phyloP scores from a whole-genome alignment of 1,140 invertebrate species.

The Pseudomyrmex sp. region DNA sequence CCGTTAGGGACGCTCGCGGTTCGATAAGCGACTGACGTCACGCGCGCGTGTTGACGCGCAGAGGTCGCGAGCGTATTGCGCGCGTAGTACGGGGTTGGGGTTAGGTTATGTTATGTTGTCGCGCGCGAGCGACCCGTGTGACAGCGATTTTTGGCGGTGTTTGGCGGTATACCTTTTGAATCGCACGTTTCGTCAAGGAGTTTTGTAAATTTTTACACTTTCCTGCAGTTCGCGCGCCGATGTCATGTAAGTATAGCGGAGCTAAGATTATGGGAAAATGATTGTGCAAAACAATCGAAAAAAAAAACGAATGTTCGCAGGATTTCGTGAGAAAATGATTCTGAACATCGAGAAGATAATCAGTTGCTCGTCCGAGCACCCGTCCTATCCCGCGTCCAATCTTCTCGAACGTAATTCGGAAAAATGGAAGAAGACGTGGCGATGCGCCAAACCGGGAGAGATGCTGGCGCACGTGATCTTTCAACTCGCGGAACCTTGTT shows the following conservation, averaged over 20 bases:
- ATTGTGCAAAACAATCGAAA: not conserved
- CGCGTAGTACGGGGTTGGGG: not conserved
- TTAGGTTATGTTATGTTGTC: not conserved
- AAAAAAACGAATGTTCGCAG: not conserved
- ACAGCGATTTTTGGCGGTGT: not conserved
- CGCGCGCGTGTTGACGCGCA: not conserved
- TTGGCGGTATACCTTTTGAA: constrained; percentile 1
- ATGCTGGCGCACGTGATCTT: constrained; percentile 79
- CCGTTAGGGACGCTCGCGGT: constrained; percentile 67
- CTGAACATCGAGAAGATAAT: constrained; percentile 81
- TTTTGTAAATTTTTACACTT: no score
- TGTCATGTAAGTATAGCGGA: not conserved
- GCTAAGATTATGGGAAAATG: no score
- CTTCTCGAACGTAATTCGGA: constrained; percentile 75
- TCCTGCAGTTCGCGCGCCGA: no score
- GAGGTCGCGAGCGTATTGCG: not conserved
- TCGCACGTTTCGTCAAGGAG: no score
- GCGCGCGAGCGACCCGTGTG: no score
- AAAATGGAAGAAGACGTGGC: constrained; percentile 75
- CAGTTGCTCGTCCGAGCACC: constrained; percentile 81
- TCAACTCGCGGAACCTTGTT: constrained; percentile 77
- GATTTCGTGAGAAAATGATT: constrained; percentile 75
- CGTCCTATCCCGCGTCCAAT: constrained; percentile 79
- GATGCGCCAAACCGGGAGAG: constrained; percentile 81
- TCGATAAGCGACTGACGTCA: constrained; percentile 54